Percentiles rank a stretch among this genome's conserved stretches.
Conservation (phyloP, 2,797 vertebrate genomes). For the Emys orbicularis region DNA sequence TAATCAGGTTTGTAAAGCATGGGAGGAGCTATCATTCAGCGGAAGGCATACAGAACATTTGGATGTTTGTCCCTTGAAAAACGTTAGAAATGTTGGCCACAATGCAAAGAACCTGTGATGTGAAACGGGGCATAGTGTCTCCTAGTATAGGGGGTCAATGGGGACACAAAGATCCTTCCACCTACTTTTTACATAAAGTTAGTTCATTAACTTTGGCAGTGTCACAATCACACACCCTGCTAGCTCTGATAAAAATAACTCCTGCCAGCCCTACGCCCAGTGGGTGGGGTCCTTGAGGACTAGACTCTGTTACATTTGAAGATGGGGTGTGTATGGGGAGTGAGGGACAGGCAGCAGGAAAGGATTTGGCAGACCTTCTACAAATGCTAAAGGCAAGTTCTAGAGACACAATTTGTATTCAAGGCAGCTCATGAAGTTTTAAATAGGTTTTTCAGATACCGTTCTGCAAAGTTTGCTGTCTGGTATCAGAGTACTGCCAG, state of each 20-base stretch:
- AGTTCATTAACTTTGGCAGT: not conserved
- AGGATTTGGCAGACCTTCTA: not conserved
- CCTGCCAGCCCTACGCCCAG: not conserved
- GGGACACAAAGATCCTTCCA: not conserved
- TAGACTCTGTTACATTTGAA: not conserved
- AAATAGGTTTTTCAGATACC: not conserved
- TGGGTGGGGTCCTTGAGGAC: not conserved
- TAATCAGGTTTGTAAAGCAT: not conserved
- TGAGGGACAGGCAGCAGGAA: not conserved
- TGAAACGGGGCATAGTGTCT: not conserved
- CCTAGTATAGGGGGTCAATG: not conserved
- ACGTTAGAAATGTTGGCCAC: not conserved
- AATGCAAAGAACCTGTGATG: not conserved
- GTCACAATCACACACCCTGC: not conserved
- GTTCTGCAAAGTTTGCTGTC: not conserved
- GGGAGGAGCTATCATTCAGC: not conserved
- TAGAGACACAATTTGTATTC: not conserved
- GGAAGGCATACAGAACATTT: not conserved
- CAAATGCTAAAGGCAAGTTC: not conserved
- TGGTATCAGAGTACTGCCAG: not conserved
- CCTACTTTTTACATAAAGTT: not conserved
- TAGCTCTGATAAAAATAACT: not conserved
- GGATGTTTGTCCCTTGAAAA: not conserved
- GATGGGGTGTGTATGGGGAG: accelerated
- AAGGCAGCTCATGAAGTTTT: not conserved